Evolutionary conservation across 64 coral and sea anemone genomes (phyloP).

Genomic region (Montipora foliosa): DNA sequence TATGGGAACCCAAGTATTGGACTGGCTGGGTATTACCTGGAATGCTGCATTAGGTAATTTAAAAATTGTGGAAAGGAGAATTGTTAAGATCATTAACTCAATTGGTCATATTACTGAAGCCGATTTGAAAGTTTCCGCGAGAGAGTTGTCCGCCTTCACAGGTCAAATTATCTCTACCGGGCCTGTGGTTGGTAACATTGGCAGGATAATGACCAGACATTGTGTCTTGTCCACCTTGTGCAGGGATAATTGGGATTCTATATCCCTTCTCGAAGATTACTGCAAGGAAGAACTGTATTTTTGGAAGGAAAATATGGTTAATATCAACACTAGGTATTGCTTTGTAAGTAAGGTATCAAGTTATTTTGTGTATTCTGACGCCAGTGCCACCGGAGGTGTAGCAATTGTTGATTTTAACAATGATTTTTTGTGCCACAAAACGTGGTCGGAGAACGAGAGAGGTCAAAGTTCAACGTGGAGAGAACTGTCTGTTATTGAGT

Average conservation of each 20-base stretch:
- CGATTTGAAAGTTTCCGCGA: constrained; percentile 1
- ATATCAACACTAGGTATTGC: constrained; percentile 12
- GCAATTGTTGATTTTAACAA: constrained; percentile 37
- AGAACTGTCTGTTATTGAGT: constrained; percentile 49
- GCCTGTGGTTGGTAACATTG: constrained; percentile 29
- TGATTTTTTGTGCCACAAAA: not conserved
- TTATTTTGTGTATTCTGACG: constrained; percentile 55
- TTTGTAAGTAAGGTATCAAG: not conserved
- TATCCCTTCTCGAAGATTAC: constrained; percentile 29
- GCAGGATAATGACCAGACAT: constrained; percentile 36
- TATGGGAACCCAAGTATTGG: constrained; percentile 15
- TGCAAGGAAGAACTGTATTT: constrained; percentile 45
- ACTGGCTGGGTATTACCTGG: not conserved
- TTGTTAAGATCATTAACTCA: constrained; percentile 46
- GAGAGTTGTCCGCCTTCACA: constrained; percentile 59
- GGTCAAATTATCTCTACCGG: constrained; percentile 54
- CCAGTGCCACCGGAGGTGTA: constrained; percentile 46
- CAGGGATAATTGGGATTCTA: constrained; percentile 47
- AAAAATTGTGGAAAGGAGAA: constrained; percentile 11
- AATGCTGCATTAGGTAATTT: not conserved
- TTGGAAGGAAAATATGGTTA: constrained; percentile 49
- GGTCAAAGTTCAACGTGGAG: constrained; percentile 52
- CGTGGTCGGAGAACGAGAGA: not conserved
- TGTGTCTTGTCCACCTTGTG: constrained; percentile 54
- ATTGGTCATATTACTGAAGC: no score